Base-by-base conservation (phyloP, 2,113 vertebrate genomes). In the Forbesichthys agassizii region DNA sequence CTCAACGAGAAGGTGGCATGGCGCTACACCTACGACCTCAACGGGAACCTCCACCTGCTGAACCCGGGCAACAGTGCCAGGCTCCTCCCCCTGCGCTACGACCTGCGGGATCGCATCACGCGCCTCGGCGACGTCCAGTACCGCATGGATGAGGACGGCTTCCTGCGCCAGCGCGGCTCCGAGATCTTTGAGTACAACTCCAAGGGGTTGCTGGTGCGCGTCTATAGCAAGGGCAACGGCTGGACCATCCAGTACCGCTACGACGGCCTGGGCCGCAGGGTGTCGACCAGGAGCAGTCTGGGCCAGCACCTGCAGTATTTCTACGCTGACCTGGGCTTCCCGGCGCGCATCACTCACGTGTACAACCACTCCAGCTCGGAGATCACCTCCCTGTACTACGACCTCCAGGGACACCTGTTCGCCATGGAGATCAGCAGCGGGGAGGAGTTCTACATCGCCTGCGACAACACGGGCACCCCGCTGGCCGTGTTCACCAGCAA, bases 391-490 rank as follows among this genome's bases (percentile, higher is more conserved):
- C 92, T 99, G 13, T 99, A 99, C 79, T 99, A 99, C 13, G 97
- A 99, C 75, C 94, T 99, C 48, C 98, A 99, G 75, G 98, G 97
- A 12, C 98, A 99, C 66, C 93, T 99, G 68, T 99, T 99, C 51
- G 96, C 98, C 18, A 98, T 99, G 97, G 98, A 99, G 83, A 96
- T 98, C 75, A 99, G 96, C 88, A 98, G 95, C 1, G 96, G 98
- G 6, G 95, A 98, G 1, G 98, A 99, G 84, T 99, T 97, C 88
- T 99, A 98, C 87, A 97, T 99, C 10, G 97, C 98, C 0, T 97
- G 96, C 0, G 98, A 99, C 77, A 99, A 98, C 78, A 98, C 96
- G 0, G 98, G 98, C 9, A 98, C 97, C 0, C 98, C 98, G 0
- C 64, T 98, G 77, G 97, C 96, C 3, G 94, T 98, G 63, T 99